Conservation (phyloP, 2,888 invertebrate genomes). For the Xylocampa areola region DNA sequence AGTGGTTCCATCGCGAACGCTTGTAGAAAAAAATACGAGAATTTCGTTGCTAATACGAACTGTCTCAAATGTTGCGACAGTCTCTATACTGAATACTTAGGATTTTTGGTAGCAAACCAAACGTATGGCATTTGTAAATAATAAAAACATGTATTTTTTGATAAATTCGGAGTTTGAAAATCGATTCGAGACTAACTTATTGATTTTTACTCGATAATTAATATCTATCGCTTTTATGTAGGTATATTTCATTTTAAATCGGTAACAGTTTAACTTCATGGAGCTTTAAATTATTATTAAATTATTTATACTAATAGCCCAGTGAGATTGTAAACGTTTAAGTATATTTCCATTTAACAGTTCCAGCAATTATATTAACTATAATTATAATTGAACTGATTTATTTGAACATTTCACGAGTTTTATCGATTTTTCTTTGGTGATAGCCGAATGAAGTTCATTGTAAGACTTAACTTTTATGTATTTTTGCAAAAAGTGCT, state of each 20-base stretch:
- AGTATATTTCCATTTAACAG: slow-evolving; percentile 57
- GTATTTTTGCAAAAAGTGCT: slow-evolving; percentile 47
- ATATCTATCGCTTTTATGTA: slow-evolving; percentile 60
- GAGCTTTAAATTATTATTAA: slow-evolving; percentile 74
- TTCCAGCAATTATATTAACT: slow-evolving; percentile 59
- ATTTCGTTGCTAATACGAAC: slow-evolving; percentile 54
- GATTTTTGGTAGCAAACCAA: slow-evolving; percentile 55
- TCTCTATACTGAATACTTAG: slow-evolving; percentile 61
- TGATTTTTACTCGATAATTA: slow-evolving; percentile 55
- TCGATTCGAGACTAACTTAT: slow-evolving; percentile 64
- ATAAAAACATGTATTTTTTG: slow-evolving; percentile 48
- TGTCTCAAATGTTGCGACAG: slow-evolving; percentile 47
- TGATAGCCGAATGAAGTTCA: slow-evolving; percentile 54
- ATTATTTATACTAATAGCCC: slow-evolving; percentile 71
- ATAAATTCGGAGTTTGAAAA: slow-evolving; percentile 65
- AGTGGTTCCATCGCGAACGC: slow-evolving; percentile 60
- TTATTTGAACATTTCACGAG: slow-evolving; percentile 49
- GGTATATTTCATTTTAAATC: slow-evolving; percentile 52
- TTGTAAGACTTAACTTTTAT: slow-evolving; percentile 48
- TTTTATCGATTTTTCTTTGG: slow-evolving; percentile 51
- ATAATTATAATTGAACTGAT: slow-evolving; percentile 60
- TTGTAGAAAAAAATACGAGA: slow-evolving; percentile 63
- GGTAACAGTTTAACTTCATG: slow-evolving; percentile 57
- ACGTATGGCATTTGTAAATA: slow-evolving; percentile 69
- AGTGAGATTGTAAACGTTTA: slow-evolving; percentile 74